phyloP scores from a whole-genome alignment of 2,113 vertebrate species.

The Microcebus griseorufus region DNA sequence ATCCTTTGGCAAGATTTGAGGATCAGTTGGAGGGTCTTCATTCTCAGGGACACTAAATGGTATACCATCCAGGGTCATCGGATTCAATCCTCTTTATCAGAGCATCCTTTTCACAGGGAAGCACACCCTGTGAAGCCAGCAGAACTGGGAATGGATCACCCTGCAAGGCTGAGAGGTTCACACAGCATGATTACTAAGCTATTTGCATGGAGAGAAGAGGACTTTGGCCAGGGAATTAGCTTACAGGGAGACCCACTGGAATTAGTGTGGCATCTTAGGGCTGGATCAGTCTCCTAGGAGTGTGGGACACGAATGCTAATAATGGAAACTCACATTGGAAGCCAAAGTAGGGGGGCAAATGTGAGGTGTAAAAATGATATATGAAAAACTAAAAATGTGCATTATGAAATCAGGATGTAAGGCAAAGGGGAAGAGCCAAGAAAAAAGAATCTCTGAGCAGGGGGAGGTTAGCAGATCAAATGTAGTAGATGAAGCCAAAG shows the following conservation, averaged over 20 bases:
- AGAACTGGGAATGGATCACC: not conserved
- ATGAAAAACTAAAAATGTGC: not conserved
- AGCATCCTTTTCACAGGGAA: not conserved
- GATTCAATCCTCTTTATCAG: conserved; percentile 24
- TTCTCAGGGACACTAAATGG: not conserved
- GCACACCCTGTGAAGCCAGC: not conserved
- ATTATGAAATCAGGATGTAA: not conserved
- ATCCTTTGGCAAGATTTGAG: not conserved
- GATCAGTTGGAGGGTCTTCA: not conserved
- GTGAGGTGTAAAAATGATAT: not conserved
- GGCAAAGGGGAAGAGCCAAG: not conserved
- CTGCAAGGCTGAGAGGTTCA: not conserved
- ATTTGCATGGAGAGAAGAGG: not conserved
- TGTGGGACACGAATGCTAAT: not conserved
- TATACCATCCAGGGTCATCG: not conserved
- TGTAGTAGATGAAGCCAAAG: not conserved
- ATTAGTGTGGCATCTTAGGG: not conserved
- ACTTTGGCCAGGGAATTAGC: not conserved
- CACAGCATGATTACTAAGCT: not conserved
- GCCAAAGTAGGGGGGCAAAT: not conserved
- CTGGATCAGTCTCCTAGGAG: not conserved
- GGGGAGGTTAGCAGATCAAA: not conserved
- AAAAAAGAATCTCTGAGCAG: not conserved
- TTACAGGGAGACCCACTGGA: not conserved
- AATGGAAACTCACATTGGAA: not conserved